phyloP scores from a whole-genome alignment of 2,888 invertebrate species.

The Tenthredo mesomela region DNA sequence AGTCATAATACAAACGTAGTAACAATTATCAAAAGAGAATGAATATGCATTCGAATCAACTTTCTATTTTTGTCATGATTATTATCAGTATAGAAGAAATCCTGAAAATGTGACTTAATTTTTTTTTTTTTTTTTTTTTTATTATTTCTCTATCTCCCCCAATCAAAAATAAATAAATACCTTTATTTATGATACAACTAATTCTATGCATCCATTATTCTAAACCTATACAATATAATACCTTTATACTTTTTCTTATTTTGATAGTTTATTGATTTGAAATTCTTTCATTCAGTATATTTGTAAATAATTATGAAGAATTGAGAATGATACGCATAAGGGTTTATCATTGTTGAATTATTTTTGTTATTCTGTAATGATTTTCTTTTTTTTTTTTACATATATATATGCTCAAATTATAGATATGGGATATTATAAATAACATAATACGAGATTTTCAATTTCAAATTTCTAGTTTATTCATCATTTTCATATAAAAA shows the following conservation, averaged over 20 bases:
- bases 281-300: background rate
- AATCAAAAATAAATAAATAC: background rate
- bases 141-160: too few relatives aligned
- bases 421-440: background rate
- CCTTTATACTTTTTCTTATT: background rate
- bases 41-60: background rate
- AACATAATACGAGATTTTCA: background rate
- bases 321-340: background rate
- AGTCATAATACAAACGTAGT: background rate
- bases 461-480: background rate
- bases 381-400: background rate
- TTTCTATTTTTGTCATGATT: background rate
- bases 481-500: background rate
- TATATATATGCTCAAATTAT: too few relatives aligned
- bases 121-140: background rate
- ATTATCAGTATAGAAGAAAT: background rate
- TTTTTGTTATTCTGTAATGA: background rate
- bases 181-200: background rate
- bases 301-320: background rate
- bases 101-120: background rate
- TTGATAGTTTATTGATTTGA: background rate
- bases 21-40: constrained; percentile 8
- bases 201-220: background rate
- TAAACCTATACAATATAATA: background rate
- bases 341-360: background rate